These are phyloP conservation scores for Heterotilapia buettikoferi DNA, from an alignment of 2,113 vertebrate species.

Conservation along the genomic window DNA sequence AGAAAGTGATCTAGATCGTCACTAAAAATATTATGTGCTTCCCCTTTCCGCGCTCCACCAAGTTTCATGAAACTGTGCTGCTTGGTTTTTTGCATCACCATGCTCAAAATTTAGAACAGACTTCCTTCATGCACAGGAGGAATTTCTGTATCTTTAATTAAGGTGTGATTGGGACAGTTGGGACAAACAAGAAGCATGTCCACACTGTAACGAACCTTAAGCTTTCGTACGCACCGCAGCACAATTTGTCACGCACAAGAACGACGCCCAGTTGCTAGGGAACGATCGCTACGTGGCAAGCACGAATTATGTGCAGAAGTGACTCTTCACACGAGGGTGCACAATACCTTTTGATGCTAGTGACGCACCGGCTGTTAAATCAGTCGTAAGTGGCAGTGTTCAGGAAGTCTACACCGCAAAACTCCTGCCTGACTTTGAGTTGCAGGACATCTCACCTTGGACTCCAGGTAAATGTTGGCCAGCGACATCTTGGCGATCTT, in stretches of 20 bases:
- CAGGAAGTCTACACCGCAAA: neutral
- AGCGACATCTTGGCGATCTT: constrained; percentile 95
- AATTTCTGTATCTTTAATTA: neutral
- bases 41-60: neutral
- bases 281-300: neutral
- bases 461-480: constrained; percentile 93
- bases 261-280: neutral
- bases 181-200: neutral
- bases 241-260: neutral
- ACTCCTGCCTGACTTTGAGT: neutral
- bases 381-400: neutral
- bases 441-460: constrained; percentile 77
- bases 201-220: neutral
- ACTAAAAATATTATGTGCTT: neutral
- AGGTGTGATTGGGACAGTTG: neutral
- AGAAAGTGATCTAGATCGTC: neutral
- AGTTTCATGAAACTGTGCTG: neutral
- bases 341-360: neutral
- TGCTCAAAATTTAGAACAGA: neutral
- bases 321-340: neutral
- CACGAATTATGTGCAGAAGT: neutral
- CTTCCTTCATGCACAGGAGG: neutral
- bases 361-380: neutral
- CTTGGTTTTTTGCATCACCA: neutral
- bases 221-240: neutral